Conservation (phyloP, 2,888 invertebrate species). For the Crioceris asparagi region DNA sequence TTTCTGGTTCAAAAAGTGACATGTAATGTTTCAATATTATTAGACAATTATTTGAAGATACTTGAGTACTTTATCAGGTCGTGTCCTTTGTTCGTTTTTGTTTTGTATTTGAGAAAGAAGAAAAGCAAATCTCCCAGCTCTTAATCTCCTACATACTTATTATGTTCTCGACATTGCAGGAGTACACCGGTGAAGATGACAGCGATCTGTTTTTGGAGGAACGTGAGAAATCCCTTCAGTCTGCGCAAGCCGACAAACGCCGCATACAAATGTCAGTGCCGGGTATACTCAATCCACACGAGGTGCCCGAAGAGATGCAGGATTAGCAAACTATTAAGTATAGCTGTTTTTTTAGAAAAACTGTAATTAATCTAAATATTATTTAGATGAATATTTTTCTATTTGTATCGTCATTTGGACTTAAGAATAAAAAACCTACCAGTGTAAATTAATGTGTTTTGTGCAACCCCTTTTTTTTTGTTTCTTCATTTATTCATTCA, state of each 20-base stretch:
- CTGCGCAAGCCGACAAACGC: slow-evolving; percentile 89
- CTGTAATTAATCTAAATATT: slow-evolving; percentile 26
- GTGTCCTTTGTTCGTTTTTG: no score
- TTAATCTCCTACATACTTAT: no score
- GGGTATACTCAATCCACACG: slow-evolving; percentile 92
- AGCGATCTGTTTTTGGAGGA: slow-evolving; percentile 96
- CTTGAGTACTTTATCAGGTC: no score
- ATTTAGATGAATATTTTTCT: slow-evolving; percentile 34
- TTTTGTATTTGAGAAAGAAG: no score
- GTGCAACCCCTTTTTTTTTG: slow-evolving; percentile 14
- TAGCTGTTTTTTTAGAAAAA: slow-evolving; percentile 11
- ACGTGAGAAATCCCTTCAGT: slow-evolving; percentile 76
- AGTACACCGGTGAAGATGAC: slow-evolving; percentile 97
- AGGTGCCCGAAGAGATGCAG: slow-evolving; percentile 92
- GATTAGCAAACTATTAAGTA: slow-evolving; percentile 45
- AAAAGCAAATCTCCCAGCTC: no score
- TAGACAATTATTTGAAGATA: no score
- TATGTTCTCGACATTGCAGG: no score
- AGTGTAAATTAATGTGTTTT: slow-evolving; percentile 26
- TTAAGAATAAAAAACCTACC: slow-evolving; percentile 19
- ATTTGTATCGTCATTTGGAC: slow-evolving; percentile 27
- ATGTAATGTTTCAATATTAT: no score
- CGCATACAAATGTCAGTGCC: slow-evolving; percentile 89
- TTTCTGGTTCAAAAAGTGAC: no score
- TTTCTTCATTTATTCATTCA: no score